Percentiles rank a stretch among this genome's conserved stretches.
phyloP scores from a whole-genome alignment of 2,797 vertebrate genomes.

The Phalloptychus januarius region DNA sequence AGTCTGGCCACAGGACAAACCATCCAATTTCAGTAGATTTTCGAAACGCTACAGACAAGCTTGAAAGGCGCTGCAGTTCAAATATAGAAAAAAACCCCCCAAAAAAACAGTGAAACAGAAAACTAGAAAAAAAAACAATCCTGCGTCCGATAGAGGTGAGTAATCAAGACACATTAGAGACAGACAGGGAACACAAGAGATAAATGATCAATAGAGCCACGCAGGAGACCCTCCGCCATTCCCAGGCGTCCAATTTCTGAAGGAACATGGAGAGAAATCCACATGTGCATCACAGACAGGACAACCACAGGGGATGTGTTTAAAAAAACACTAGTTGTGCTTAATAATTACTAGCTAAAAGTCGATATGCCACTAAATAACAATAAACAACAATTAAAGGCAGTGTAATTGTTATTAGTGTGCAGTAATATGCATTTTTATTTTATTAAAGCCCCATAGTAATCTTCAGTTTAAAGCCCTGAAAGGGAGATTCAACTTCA shows the following conservation, averaged over 20 bases:
- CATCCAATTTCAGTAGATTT: neutral
- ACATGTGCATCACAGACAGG: neutral
- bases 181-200: neutral
- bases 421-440: neutral
- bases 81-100: neutral
- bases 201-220: conserved; percentile 24
- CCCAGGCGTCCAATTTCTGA: conserved; percentile 52
- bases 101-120: conserved; percentile 9
- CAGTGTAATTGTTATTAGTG: neutral
- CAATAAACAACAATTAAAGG: too few relatives aligned
- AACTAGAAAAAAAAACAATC: conserved; percentile 2
- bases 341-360: neutral
- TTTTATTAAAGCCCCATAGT: neutral
- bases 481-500: neutral
- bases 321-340: neutral
- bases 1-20: neutral
- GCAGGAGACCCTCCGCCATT: conserved; percentile 25
- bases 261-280: conserved; percentile 12
- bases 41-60: neutral
- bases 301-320: neutral
- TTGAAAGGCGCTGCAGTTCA: conserved; percentile 1
- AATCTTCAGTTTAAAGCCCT: neutral
- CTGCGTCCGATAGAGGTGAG: neutral
- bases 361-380: neutral
- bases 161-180: conserved; percentile 12